Conservation (phyloP, 2,888 invertebrate genomes). For the Cenopis cana region DNA sequence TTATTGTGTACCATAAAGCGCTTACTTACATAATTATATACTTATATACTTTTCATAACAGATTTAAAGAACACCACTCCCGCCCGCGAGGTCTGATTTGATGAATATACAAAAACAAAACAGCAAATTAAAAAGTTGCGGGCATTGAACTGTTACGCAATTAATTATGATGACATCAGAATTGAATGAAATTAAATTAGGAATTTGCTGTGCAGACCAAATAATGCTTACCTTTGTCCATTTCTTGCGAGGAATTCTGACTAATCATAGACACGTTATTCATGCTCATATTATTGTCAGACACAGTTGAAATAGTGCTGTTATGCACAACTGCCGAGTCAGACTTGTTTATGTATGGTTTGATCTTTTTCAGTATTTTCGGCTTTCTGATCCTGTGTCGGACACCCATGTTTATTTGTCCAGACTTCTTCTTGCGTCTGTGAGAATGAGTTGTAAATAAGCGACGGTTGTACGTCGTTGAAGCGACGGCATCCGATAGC, state of each 20-base stretch:
- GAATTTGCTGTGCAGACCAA: not conserved
- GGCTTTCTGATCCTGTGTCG: slow-evolving; percentile 87
- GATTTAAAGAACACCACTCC: no score
- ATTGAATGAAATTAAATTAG: not conserved
- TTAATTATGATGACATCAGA: not conserved
- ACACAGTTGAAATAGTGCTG: slow-evolving; percentile 51
- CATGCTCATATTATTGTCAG: slow-evolving; percentile 46
- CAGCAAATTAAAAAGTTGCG: not conserved
- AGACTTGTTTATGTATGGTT: slow-evolving; percentile 49
- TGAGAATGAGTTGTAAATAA: slow-evolving; percentile 62
- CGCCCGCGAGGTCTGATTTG: no score
- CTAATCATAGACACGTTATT: slow-evolving; percentile 62
- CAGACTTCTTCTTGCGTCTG: slow-evolving; percentile 71
- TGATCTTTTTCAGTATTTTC: slow-evolving; percentile 74
- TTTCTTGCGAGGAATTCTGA: slow-evolving; percentile 70
- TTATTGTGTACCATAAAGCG: no score
- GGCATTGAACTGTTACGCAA: not conserved
- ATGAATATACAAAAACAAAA: no score
- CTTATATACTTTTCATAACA: no score
- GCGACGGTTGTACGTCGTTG: slow-evolving; percentile 58
- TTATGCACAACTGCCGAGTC: slow-evolving; percentile 49
- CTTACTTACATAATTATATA: no score
- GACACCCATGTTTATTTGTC: slow-evolving; percentile 88
- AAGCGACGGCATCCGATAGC: slow-evolving; percentile 67
- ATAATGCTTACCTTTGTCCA: slow-evolving; percentile 68